These are phyloP conservation scores for Geotrupes spiniger DNA, from an alignment of 2,888 invertebrate genomes.

Conservation along the genomic window DNA sequence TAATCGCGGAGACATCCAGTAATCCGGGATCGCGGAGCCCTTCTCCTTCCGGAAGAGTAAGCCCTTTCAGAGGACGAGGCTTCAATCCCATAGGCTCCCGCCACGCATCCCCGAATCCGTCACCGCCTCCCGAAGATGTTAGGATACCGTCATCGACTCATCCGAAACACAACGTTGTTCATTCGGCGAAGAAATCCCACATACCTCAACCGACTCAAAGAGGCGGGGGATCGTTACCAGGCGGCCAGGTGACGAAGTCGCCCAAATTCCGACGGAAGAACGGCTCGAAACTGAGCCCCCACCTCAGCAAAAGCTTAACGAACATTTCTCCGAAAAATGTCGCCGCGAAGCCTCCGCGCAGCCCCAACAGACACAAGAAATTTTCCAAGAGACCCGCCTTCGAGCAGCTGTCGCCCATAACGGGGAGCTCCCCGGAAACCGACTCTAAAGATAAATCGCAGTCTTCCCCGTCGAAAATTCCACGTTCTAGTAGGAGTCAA, in stretches of 20 bases:
- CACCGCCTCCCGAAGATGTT: conserved; percentile 33
- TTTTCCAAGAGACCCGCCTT: conserved; percentile 35
- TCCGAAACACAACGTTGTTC: conserved; percentile 4
- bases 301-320: conserved; percentile 44
- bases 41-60: conserved; percentile 46
- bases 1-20: conserved; percentile 44
- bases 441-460: conserved; percentile 23
- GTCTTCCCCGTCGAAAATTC: conserved; percentile 47
- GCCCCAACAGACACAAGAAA: conserved; percentile 26
- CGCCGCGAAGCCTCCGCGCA: conserved; percentile 34
- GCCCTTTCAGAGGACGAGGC: conserved; percentile 49
- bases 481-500: conserved; percentile 29
- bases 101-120: conserved; percentile 44
- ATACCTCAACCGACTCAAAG: conserved; percentile 27
- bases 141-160: conserved; percentile 13
- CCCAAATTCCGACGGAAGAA: conserved; percentile 27
- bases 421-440: conserved; percentile 47
- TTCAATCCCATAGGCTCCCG: conserved; percentile 48
- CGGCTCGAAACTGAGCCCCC: conserved; percentile 33
- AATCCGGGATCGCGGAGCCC: conserved; percentile 41
- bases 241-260: conserved; percentile 36
- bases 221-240: conserved; percentile 32
- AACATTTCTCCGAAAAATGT: conserved; percentile 36
- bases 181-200: conserved; percentile 21
- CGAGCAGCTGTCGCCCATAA: conserved; percentile 45